These are phyloP conservation scores for Stratiomys singularior DNA, from an alignment of 2,888 invertebrate genomes.

Conservation along the genomic window DNA sequence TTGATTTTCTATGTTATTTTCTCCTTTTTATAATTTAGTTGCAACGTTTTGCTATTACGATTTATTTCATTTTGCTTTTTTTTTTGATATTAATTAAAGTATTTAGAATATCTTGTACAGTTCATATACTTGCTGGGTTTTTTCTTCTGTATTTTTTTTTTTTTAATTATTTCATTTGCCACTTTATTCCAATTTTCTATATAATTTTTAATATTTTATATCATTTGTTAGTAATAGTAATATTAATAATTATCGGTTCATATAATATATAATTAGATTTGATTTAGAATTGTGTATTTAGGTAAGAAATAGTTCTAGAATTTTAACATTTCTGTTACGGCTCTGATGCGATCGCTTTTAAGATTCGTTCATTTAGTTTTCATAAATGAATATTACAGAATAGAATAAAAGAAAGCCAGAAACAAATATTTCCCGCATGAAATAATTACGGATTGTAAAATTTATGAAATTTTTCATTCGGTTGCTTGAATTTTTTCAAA, in stretches of 20 bases:
- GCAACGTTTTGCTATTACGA: background rate
- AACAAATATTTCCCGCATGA: too few species aligned
- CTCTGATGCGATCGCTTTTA: background rate
- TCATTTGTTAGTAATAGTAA: conserved; percentile 9
- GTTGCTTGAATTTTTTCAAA: too few species aligned
- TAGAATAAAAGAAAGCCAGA: background rate
- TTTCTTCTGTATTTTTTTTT: background rate
- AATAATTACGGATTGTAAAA: too few species aligned
- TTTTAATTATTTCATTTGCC: background rate
- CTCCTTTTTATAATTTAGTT: background rate
- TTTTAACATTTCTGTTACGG: conserved; percentile 29
- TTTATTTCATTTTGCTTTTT: background rate
- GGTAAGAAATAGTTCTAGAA: conserved; percentile 47
- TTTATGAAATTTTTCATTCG: too few species aligned
- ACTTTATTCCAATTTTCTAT: conserved; percentile 24
- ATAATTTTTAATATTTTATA: conserved; percentile 23
- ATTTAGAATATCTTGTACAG: conserved; percentile 52
- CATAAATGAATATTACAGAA: background rate
- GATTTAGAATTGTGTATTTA: conserved; percentile 50
- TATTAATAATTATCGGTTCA: conserved; percentile 32
- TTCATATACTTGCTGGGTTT: conserved; percentile 28
- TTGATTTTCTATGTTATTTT: too few species aligned
- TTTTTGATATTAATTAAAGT: conserved; percentile 19
- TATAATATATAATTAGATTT: conserved; percentile 39
- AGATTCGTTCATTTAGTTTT: background rate